phyloP scores from a whole-genome alignment of 2,888 invertebrate genomes.

The Pteria penguin region DNA sequence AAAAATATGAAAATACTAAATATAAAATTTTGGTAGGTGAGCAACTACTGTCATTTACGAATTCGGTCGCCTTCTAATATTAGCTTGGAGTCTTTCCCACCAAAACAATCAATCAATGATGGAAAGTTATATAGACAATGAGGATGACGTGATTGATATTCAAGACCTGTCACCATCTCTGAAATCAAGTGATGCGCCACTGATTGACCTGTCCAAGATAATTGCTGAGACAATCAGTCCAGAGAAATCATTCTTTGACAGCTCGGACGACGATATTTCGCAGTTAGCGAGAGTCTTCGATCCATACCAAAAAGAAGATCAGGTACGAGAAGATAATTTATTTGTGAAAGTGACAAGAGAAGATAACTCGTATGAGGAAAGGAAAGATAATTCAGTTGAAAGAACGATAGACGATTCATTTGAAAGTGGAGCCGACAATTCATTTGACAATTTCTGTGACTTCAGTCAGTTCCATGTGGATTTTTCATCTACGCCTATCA shows the following conservation, averaged over 20 bases:
- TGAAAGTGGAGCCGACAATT: too few species aligned
- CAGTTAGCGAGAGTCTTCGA: conserved; percentile 15
- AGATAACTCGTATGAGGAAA: neutral
- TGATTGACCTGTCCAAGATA: conserved; percentile 32
- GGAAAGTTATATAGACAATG: neutral
- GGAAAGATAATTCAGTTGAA: neutral
- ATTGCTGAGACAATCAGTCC: conserved; percentile 30
- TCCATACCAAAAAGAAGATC: neutral
- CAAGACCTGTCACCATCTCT: neutral
- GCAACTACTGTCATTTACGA: too few species aligned
- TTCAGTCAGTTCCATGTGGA: neutral
- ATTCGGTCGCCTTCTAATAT: too few species aligned
- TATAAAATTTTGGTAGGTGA: too few species aligned
- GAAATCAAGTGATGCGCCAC: neutral
- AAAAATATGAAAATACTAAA: too few species aligned
- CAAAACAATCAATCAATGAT: neutral
- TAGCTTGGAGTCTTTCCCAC: too few species aligned
- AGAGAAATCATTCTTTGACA: neutral
- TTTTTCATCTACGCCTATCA: conserved; percentile 10
- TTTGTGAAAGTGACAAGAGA: neutral
- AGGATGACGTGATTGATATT: conserved; percentile 2
- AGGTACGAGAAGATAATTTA: neutral
- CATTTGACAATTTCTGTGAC: neutral
- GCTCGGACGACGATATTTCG: conserved; percentile 8
- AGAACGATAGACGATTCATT: too few species aligned